phyloP scores from a whole-genome alignment of 2,113 vertebrate species.

The Platycercus adscitus region DNA sequence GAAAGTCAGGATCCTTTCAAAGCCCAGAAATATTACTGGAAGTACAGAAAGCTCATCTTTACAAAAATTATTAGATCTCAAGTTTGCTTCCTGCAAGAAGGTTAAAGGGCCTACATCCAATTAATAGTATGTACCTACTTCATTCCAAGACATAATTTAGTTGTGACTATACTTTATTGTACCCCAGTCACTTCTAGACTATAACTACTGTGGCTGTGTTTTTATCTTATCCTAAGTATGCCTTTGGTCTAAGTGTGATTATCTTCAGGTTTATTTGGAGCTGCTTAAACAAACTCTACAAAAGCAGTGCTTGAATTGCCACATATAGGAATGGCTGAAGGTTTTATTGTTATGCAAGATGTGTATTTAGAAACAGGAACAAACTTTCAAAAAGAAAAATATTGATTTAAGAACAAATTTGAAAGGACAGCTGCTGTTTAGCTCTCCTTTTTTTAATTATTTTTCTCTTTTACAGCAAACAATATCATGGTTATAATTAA shows the following conservation, averaged over 20 bases:
- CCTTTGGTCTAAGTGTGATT: background rate
- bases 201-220: background rate
- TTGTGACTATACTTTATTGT: slow-evolving; percentile 63
- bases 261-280: background rate
- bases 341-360: background rate
- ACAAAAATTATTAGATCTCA: slow-evolving; percentile 75
- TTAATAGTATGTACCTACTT: slow-evolving; percentile 64
- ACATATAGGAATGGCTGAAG: background rate
- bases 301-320: background rate
- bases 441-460: background rate
- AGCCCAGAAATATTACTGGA: slow-evolving; percentile 74
- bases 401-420: background rate
- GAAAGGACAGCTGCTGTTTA: background rate
- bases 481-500: background rate
- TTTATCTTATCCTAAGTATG: slow-evolving; percentile 1
- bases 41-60: slow-evolving; percentile 70
- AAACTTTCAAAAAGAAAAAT: background rate
- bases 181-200: slow-evolving; percentile 27
- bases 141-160: slow-evolving; percentile 67
- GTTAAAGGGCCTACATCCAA: slow-evolving; percentile 77
- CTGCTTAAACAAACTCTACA: background rate
- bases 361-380: background rate
- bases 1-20: slow-evolving; percentile 47
- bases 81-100: slow-evolving; percentile 77
- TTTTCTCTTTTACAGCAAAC: background rate